These are phyloP conservation scores for Lordiphosa mommai DNA, from an alignment of 1,140 invertebrate genomes.

Conservation along the genomic window DNA sequence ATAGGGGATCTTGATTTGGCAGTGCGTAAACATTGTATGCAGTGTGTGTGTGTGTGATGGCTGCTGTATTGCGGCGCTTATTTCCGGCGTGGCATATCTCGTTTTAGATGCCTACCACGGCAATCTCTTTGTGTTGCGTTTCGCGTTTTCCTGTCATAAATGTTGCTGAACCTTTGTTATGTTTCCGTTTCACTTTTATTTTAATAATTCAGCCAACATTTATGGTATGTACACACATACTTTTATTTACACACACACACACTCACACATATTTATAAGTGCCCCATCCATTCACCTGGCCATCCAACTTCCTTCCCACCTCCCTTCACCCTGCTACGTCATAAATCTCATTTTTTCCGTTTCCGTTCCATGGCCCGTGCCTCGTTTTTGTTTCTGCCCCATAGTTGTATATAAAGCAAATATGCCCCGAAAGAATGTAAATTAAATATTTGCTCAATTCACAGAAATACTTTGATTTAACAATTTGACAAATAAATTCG, in stretches of 20 bases:
- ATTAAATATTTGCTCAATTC: conserved; percentile 30
- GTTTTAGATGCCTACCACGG: conserved; percentile 73
- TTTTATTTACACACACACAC: conserved; percentile 42
- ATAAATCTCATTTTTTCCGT: conserved; percentile 76
- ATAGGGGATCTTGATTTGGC: conserved; percentile 67
- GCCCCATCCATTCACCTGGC: conserved; percentile 9
- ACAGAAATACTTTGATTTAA: neutral
- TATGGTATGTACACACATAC: conserved; percentile 65
- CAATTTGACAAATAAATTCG: neutral
- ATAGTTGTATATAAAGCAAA: conserved; percentile 6
- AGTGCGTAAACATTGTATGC: conserved; percentile 55
- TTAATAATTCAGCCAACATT: conserved; percentile 76
- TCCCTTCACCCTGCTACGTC: conserved; percentile 53
- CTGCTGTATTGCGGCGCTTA: conserved; percentile 55
- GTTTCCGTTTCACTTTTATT: conserved; percentile 77
- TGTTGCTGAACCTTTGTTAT: conserved; percentile 75
- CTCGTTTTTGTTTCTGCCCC: neutral
- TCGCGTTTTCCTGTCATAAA: conserved; percentile 77
- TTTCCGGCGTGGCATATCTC: conserved; percentile 75
- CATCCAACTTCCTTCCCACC: conserved; percentile 7
- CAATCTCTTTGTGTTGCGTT: conserved; percentile 72
- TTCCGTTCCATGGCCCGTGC: conserved; percentile 55
- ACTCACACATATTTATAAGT: conserved; percentile 31
- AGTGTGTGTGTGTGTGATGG: conserved; percentile 16
- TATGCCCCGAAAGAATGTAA: conserved; percentile 17